These are phyloP conservation scores for Odontothrips loti DNA, from an alignment of 2,888 invertebrate species.

Conservation along the genomic window DNA sequence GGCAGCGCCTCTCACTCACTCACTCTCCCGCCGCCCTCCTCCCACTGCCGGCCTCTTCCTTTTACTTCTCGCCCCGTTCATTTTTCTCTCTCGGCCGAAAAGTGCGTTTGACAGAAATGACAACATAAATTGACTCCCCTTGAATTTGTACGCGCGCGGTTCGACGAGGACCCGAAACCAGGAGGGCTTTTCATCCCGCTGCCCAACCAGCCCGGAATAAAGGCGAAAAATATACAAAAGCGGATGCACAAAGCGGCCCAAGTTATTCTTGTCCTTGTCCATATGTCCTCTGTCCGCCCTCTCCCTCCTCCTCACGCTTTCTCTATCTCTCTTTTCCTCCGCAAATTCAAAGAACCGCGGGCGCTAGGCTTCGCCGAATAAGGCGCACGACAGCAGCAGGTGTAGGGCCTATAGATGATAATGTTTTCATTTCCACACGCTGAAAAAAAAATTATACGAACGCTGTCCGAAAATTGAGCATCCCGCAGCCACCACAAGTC, in stretches of 20 bases:
- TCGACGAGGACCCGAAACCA: neutral
- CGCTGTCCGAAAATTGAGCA: too few species aligned
- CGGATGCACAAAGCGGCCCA: neutral
- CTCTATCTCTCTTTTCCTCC: neutral
- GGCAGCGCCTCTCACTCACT: neutral
- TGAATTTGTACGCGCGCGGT: slow-evolving; percentile 12
- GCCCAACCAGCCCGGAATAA: neutral
- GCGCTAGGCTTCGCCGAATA: neutral
- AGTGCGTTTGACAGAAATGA: slow-evolving; percentile 5
- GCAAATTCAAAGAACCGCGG: neutral
- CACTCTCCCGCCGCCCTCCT: neutral
- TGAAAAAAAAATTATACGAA: too few species aligned
- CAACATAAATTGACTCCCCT: slow-evolving; percentile 20
- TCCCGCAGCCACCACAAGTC: too few species aligned
- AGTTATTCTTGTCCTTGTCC: neutral
- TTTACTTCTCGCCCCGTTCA: neutral
- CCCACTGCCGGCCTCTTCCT: neutral
- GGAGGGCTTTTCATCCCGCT: neutral
- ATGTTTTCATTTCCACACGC: neutral
- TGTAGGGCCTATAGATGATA: too few species aligned
- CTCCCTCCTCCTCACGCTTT: neutral
- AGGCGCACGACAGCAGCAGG: neutral
- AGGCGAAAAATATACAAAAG: slow-evolving; percentile 17
- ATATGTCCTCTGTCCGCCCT: neutral
- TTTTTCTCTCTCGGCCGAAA: neutral